These are phyloP conservation scores for Phodopus roborovskii DNA, from an alignment of 2,113 vertebrate species.

Conservation along the genomic window DNA sequence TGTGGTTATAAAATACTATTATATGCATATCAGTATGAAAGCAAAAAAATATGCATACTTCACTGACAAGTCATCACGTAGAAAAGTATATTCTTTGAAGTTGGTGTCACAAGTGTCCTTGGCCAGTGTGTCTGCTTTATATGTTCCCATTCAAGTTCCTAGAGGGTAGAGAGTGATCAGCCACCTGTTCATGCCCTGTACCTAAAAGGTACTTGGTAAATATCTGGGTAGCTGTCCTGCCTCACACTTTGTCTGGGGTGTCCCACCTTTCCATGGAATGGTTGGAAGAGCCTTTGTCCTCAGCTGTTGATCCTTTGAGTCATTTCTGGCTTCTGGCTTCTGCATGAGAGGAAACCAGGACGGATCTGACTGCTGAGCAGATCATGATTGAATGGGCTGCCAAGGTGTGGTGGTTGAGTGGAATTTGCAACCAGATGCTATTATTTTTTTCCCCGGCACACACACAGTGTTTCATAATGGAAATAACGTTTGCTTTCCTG, in stretches of 20 bases:
- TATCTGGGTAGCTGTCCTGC: neutral
- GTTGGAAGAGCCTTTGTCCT: constrained; percentile 17
- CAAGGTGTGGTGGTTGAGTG: constrained; percentile 47
- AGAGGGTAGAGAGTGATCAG: neutral
- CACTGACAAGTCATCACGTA: neutral
- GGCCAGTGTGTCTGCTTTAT: neutral
- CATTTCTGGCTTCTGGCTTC: constrained; percentile 53
- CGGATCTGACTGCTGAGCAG: neutral
- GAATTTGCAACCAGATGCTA: constrained; percentile 60
- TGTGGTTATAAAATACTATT: constrained; percentile 42
- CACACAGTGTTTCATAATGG: constrained; percentile 54
- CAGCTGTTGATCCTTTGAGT: constrained; percentile 22
- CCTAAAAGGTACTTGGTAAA: neutral
- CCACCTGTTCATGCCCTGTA: neutral
- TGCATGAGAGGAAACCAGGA: constrained; percentile 16
- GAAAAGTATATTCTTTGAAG: neutral
- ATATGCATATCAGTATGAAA: constrained; percentile 7
- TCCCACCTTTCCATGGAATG: neutral
- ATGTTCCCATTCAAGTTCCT: neutral
- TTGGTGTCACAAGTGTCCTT: neutral
- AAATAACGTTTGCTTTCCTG: constrained; percentile 66
- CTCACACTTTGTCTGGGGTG: neutral
- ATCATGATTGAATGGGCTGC: constrained; percentile 12
- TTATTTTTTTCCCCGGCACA: constrained; percentile 37
- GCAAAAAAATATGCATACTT: neutral